Conservation (phyloP, 2,888 invertebrate species). For the Acronicta alni region DNA sequence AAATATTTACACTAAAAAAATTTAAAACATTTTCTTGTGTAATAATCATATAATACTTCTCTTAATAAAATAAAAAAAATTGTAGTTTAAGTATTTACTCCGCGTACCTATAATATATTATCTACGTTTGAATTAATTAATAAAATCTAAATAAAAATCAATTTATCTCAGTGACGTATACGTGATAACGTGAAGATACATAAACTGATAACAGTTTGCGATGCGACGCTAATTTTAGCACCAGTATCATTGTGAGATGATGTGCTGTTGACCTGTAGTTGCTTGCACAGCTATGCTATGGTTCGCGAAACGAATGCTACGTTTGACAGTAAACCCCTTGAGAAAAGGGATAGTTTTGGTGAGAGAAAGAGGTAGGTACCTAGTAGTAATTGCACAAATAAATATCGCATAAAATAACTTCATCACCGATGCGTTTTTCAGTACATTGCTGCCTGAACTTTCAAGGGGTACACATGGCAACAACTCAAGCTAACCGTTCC, state of each 20-base stretch:
- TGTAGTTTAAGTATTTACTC: neutral
- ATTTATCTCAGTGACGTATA: conserved; percentile 1
- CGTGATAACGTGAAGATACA: conserved; percentile 18
- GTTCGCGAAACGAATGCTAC: neutral
- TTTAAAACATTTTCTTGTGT: neutral
- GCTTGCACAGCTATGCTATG: conserved; percentile 4
- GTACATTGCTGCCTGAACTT: too few relatives aligned
- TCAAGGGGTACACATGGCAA: too few relatives aligned
- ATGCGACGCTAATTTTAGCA: conserved; percentile 30
- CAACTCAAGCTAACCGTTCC: too few relatives aligned
- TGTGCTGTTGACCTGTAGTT: conserved; percentile 1
- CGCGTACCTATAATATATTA: conserved; percentile 8
- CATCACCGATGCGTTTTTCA: too few relatives aligned
- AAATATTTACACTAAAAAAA: conserved; percentile 10
- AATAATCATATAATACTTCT: neutral
- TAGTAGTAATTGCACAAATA: too few relatives aligned
- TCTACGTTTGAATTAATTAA: neutral
- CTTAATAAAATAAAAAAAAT: neutral
- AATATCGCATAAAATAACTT: too few relatives aligned
- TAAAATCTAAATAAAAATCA: conserved; percentile 4
- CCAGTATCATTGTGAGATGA: conserved; percentile 8
- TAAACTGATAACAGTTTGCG: conserved; percentile 15
- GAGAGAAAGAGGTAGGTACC: too few relatives aligned
- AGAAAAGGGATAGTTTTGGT: too few relatives aligned
- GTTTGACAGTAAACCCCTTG: neutral